Base-by-base conservation (phyloP, 2,888 invertebrate species). In the Perithous albicinctus region DNA sequence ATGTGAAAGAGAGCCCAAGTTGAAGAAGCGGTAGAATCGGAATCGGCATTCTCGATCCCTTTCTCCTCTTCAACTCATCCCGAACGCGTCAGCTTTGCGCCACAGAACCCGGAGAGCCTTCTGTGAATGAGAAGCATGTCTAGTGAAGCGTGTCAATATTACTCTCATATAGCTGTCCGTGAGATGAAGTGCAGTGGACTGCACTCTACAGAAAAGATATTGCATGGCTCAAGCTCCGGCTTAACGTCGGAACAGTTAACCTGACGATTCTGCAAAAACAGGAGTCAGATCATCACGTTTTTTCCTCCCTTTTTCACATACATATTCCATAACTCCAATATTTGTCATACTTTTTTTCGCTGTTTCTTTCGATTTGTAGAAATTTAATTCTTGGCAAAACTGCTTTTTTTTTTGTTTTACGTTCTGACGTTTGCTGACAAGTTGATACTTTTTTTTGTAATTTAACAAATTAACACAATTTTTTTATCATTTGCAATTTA, bases 111-210 rank as follows among this genome's bases (percentile, higher is more conserved):
- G n/a, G n/a, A n/a, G 64, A 67, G 76, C 48, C 67, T 63, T 78
- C 32, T 43, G 70, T 54, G 77, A 78, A 78, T 78, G 77, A 70
- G 77, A 78, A 78, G 32, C 32, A 43, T 70, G 64, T 70, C 63
- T 64, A 38, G 51, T 56, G 77, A 78, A 63, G 77, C 70, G 69
- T 54, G 70, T 78, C 70, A 78, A 78, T 78, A 78, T 78, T 78
- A 70, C 77, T 23, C 48, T 41, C 54, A n/a, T 41, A 69, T 32
- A 59, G 18, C 59, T 59, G 59, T 59, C 35, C 6, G 59, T 59
- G 29, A 59, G 59, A 59, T 32, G 32, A 59, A 59, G 59, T 59
- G 59, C 59, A 59, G 59, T 15, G 35, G 32, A 59, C 59, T 59
- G 59, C 59, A 59, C 32, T 59, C 59, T 59, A 32, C 59, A 32